These are phyloP conservation scores for Oreochromis aureus DNA, from an alignment of 2,113 vertebrate species.

Conservation along the genomic window DNA sequence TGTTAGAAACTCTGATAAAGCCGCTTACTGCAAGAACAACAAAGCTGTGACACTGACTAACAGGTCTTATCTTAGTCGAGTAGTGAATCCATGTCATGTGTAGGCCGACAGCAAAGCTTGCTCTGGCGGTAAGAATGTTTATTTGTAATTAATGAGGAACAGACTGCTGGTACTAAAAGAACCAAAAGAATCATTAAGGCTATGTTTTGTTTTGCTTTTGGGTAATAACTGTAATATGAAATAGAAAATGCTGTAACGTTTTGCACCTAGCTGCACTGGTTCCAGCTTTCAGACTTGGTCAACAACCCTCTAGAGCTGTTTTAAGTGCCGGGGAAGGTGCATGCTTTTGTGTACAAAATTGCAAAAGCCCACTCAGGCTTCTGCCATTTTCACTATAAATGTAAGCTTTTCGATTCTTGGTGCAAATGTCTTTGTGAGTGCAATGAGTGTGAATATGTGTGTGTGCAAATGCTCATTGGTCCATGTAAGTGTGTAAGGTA, in stretches of 20 bases:
- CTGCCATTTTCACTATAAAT: neutral
- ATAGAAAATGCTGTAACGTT: neutral
- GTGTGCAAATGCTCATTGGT: neutral
- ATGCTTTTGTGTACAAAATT: neutral
- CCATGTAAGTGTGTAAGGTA: slow-evolving; percentile 24
- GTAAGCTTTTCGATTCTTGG: neutral
- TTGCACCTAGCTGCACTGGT: neutral
- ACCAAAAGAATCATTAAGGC: neutral
- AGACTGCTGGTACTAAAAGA: neutral
- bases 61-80: neutral
- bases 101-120: neutral
- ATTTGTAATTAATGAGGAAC: neutral
- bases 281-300: neutral
- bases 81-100: neutral
- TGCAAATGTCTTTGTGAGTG: neutral
- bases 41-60: neutral
- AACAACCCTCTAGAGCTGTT: neutral
- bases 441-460: neutral
- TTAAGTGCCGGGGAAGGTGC: neutral
- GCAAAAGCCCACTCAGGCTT: neutral
- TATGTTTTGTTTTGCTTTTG: neutral
- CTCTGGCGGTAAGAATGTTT: neutral
- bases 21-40: neutral
- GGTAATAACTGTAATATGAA: neutral
- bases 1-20: neutral